phyloP scores from a whole-genome alignment of 2,113 vertebrate species.

The Cygnus buccinator region DNA sequence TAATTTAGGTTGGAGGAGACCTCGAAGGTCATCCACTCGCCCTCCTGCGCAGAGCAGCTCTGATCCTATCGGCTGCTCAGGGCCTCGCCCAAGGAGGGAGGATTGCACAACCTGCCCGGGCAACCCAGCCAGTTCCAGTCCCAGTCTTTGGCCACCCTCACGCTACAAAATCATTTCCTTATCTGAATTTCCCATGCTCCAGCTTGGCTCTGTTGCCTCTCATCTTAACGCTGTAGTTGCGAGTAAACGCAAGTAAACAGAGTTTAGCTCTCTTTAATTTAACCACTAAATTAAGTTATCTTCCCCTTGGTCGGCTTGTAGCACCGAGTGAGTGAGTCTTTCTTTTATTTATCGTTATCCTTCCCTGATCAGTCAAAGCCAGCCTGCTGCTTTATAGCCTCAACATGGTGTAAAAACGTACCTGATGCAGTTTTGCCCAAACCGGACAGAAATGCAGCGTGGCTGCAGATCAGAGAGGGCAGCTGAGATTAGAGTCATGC shows the following conservation, averaged over 20 bases:
- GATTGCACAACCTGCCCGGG: neutral
- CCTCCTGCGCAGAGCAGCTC: neutral
- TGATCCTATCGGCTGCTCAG: neutral
- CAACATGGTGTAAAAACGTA: rapidly evolving
- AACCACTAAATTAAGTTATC: neutral
- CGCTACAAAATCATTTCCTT: neutral
- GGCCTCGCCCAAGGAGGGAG: neutral
- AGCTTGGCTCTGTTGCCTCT: neutral
- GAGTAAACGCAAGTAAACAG: neutral
- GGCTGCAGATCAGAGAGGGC: neutral
- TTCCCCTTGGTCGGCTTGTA: neutral
- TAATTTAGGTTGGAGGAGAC: neutral
- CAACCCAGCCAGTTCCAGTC: neutral
- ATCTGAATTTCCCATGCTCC: neutral
- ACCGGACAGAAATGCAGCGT: neutral
- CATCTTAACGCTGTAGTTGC: rapidly evolving
- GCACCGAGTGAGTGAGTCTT: neutral
- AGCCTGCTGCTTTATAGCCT: neutral
- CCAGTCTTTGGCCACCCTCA: neutral
- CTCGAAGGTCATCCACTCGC: neutral
- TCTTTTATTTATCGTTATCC: neutral
- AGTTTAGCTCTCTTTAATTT: neutral
- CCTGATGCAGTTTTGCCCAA: neutral
- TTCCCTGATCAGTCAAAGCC: neutral
- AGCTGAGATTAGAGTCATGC: neutral